Conservation (phyloP, 1,140 invertebrate genomes). For the Platyscapa corneri region DNA sequence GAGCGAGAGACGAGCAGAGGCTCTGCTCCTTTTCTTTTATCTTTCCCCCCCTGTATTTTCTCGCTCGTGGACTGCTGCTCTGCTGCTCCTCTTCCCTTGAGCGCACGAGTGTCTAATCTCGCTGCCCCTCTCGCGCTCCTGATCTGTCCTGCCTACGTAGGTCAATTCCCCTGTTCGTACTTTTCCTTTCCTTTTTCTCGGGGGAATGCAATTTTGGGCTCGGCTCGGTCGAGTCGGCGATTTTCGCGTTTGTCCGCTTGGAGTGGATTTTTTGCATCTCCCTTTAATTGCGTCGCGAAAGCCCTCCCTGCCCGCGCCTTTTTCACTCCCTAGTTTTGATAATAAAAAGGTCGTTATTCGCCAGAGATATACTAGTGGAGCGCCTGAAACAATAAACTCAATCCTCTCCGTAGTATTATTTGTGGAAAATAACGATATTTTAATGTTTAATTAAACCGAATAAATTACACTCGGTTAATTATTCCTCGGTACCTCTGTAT, state of each 20-base stretch:
- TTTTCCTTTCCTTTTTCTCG: not conserved
- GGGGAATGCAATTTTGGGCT: no score
- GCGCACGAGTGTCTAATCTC: conserved; percentile 8
- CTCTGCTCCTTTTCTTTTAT: not conserved
- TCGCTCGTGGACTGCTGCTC: not conserved
- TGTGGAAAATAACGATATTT: not conserved
- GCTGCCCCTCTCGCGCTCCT: not conserved
- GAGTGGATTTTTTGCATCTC: not conserved
- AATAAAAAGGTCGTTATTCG: not conserved
- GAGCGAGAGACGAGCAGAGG: not conserved
- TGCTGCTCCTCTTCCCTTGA: not conserved
- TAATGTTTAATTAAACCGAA: not conserved
- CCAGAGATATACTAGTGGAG: not conserved
- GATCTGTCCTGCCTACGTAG: conserved; percentile 15
- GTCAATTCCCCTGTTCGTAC: conserved; percentile 22
- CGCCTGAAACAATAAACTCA: not conserved
- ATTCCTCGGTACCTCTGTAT: not conserved
- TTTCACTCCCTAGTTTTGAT: not conserved
- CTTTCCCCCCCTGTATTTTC: not conserved
- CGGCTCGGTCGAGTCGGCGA: no score
- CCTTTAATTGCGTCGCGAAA: not conserved
- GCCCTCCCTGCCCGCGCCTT: not conserved
- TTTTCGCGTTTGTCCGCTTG: not conserved
- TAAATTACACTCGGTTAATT: not conserved
- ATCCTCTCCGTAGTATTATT: not conserved